These are phyloP conservation scores for Trachymyrmex cornetzi DNA, from an alignment of 1,140 invertebrate genomes.

Conservation along the genomic window DNA sequence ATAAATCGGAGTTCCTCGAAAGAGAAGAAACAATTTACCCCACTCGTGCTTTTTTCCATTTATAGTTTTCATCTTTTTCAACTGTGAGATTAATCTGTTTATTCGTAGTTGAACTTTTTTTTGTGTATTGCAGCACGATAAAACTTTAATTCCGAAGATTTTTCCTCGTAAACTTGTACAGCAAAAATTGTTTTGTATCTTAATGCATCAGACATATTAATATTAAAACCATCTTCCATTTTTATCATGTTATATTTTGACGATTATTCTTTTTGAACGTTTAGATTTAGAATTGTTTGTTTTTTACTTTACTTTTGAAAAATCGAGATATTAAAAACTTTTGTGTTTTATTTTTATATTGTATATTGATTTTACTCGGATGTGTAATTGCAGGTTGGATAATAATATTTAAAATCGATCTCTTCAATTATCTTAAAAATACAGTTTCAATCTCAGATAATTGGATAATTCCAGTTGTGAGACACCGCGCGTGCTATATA, in stretches of 20 bases:
- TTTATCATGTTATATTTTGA: background rate
- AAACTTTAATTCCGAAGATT: background rate
- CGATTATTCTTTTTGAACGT: background rate
- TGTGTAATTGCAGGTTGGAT: slow-evolving; percentile 7
- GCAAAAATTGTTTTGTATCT: background rate
- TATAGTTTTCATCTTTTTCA: background rate
- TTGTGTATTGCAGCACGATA: background rate
- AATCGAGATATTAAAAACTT: background rate
- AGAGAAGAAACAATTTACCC: background rate
- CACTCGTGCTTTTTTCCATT: background rate
- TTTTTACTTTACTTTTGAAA: background rate
- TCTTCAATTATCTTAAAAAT: slow-evolving; percentile 22
- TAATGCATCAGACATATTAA: background rate
- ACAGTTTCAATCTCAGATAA: slow-evolving; percentile 28
- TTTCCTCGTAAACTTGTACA: slow-evolving; percentile 2
- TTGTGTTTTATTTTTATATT: too few species aligned
- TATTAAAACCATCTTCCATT: background rate
- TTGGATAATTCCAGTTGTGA: slow-evolving; percentile 38
- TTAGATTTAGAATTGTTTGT: too few species aligned
- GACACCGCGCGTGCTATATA: background rate
- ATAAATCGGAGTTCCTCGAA: slow-evolving; percentile 9
- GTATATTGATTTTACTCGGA: background rate
- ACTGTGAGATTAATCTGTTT: slow-evolving; percentile 39
- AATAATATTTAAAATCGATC: slow-evolving; percentile 27
- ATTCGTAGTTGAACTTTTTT: background rate